Base-by-base conservation (phyloP, 2,797 vertebrate genomes). In the Lutjanus argentimaculatus region DNA sequence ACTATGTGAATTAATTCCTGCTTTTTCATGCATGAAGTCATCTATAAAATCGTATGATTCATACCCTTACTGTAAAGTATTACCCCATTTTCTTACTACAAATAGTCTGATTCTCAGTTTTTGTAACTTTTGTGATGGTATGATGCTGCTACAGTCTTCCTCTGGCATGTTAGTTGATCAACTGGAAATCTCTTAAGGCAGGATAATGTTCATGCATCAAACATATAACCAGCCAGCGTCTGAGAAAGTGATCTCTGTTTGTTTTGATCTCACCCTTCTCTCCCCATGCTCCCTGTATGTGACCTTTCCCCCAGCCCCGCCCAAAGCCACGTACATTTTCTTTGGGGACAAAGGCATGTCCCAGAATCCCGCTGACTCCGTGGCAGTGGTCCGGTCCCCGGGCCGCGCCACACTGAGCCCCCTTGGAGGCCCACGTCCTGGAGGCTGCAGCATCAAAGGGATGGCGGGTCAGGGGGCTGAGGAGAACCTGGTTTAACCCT, bases 271-370 rank as follows among this genome's bases (percentile, higher is more conserved):
- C 48, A 49, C 21, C 62, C 46, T 48, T 73, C 46, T 21, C 82
- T 85, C 90, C 80, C 87, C 75, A 63, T 77, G 83, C 77, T 89
- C 91, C 79, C 79, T 86, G 79, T 77, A 75, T 83, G 78, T 67
- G 91, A 92, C 90, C 89, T 89, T 86, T 89, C 70, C 82, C 77
- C 68, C 43, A 7, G 84, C 72, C 83, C 86, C 87, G 73, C 93
- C 92, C 93, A 92, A 91, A 91, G 85, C 82, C 89, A 88, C 86
- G 93, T 95, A 93, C 85, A 94, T 95, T 95, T 96, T 95, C 93
- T 94, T 94, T 93, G 86, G 85, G 86, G 80, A 95, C 93, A 95
- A 95, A 94, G 80, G 87, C 80, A 30, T 5, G 65, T 61, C 83
- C 83, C 68, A 6, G 7, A 81, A 84, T 87, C 90, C 88, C 68